These are phyloP conservation scores for Chloroclystis v-ata DNA, from an alignment of 2,888 invertebrate genomes.

Conservation along the genomic window DNA sequence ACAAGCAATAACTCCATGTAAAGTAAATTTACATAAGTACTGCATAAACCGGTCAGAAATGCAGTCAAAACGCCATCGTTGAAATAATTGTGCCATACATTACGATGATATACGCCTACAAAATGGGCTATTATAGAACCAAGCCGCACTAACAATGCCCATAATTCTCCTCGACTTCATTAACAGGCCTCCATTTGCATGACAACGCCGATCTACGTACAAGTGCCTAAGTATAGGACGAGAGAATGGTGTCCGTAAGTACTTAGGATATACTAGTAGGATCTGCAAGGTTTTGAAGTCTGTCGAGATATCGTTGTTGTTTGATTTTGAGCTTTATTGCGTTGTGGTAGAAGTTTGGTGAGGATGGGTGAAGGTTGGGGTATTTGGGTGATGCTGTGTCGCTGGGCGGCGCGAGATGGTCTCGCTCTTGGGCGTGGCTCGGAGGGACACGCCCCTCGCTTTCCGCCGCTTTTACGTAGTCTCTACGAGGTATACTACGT, in stretches of 20 bases:
- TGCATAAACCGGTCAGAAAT: slow-evolving; percentile 50
- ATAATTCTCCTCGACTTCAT: slow-evolving; percentile 77
- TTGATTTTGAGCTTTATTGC: slow-evolving; percentile 5
- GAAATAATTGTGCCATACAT: slow-evolving; percentile 69
- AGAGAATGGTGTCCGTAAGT: slow-evolving; percentile 45
- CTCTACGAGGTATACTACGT: slow-evolving; percentile 31
- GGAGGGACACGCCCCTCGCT: slow-evolving; percentile 53
- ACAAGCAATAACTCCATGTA: slow-evolving; percentile 17
- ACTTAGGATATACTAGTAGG: slow-evolving; percentile 40
- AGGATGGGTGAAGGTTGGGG: slow-evolving; percentile 34
- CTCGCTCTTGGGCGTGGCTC: slow-evolving; percentile 65
- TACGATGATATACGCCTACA: slow-evolving; percentile 71
- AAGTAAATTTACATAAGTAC: slow-evolving; percentile 36
- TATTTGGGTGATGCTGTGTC: slow-evolving; percentile 38
- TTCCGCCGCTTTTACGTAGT: slow-evolving; percentile 35
- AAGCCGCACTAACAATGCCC: slow-evolving; percentile 72
- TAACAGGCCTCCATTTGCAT: slow-evolving; percentile 78
- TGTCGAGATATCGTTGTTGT: not conserved
- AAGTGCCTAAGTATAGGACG: slow-evolving; percentile 44
- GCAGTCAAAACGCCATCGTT: slow-evolving; percentile 55
- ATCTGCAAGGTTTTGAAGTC: slow-evolving; percentile 19
- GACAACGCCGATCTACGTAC: slow-evolving; percentile 61
- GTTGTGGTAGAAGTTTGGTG: slow-evolving; percentile 9
- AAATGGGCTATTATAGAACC: slow-evolving; percentile 70
- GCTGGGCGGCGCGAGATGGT: slow-evolving; percentile 62